These are phyloP conservation scores for Pelodiscus sinensis DNA, from an alignment of 2,113 vertebrate genomes.

Conservation along the genomic window DNA sequence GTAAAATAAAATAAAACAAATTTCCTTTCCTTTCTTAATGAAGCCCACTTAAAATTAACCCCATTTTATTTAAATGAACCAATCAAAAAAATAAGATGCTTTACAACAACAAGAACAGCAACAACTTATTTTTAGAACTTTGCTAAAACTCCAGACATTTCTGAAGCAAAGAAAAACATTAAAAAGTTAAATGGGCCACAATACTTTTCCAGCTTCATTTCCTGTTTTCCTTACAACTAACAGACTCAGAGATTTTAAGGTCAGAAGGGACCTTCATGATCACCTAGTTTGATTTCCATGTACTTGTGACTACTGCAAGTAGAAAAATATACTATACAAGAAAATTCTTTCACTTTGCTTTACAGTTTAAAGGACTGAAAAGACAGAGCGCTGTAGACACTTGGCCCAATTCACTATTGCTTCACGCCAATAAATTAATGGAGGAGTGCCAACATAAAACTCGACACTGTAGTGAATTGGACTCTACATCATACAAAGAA, in stretches of 20 bases:
- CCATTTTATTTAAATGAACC: not conserved
- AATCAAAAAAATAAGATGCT: not conserved
- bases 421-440: not conserved
- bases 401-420: not conserved
- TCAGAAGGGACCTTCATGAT: not conserved
- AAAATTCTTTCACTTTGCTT: not conserved
- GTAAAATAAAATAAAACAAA: not conserved
- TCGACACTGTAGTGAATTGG: not conserved
- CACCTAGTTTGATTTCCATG: not conserved
- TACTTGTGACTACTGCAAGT: not conserved
- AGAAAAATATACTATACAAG: not conserved
- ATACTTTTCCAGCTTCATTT: conserved; percentile 31
- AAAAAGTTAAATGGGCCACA: not conserved
- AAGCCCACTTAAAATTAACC: not conserved
- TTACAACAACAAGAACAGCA: not conserved
- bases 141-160: not conserved
- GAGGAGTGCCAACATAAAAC: not conserved
- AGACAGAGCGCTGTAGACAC: not conserved
- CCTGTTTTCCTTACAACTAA: conserved; percentile 2
- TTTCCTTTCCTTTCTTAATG: not conserved
- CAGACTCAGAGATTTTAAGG: not conserved
- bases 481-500: not conserved
- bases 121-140: not conserved
- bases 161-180: not conserved
- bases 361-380: not conserved